phyloP scores from a whole-genome alignment of 2,888 invertebrate genomes.

The Limnephilus rhombicus region DNA sequence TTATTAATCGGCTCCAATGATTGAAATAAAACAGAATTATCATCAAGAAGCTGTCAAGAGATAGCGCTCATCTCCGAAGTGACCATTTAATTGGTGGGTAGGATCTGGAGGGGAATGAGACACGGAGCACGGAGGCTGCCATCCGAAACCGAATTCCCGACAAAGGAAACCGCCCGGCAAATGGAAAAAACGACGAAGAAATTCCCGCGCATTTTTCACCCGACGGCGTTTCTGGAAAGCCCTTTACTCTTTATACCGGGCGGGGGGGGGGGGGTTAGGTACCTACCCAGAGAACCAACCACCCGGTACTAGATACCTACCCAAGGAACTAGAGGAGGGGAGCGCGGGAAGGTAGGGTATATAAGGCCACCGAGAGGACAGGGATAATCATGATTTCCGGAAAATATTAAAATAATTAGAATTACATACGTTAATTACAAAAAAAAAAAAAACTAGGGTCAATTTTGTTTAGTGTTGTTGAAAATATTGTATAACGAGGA shows the following conservation, averaged over 20 bases:
- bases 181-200: conserved; percentile 42
- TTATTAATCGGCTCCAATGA: background rate
- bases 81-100: background rate
- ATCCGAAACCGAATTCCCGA: conserved; percentile 49
- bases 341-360: background rate
- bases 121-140: conserved; percentile 16
- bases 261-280: conserved; percentile 11
- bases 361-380: background rate
- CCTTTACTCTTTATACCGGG: conserved; percentile 4
- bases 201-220: conserved; percentile 41
- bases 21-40: background rate
- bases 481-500: background rate
- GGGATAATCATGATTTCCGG: background rate
- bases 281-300: background rate
- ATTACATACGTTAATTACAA: too few relatives aligned
- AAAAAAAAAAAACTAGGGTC: too few relatives aligned
- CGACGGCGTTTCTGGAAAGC: conserved; percentile 45
- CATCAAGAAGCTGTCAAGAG: background rate
- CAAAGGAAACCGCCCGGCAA: conserved; percentile 47
- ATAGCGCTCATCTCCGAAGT: conserved; percentile 11
- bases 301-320: background rate
- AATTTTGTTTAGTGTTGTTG: background rate
- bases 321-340: background rate
- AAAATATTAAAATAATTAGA: too few relatives aligned
- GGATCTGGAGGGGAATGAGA: background rate